Evolutionary conservation across 1,140 invertebrate genomes (phyloP), one percentile per base, ranked within the genome.

Genomic region (Pogonognathellus flavescens): DNA sequence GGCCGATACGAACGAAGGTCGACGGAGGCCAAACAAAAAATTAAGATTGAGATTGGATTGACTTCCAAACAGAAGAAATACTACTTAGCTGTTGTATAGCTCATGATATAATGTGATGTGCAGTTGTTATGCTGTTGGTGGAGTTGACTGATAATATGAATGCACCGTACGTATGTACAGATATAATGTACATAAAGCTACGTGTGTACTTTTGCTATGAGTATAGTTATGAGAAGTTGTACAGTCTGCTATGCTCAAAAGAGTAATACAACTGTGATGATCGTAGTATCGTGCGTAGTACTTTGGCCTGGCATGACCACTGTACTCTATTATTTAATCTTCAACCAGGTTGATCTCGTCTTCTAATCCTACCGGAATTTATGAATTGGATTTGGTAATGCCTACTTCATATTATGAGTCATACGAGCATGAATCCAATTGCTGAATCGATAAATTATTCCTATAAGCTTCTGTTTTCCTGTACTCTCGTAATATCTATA

Each of bases 1-100:
- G 31, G 14, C 70, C 25, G 70, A 76, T 76, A 76, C 14, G 41
- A 41, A 50, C 31, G 70, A 76, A 76, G 70, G 70, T 76, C 70
- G 70, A 76, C 25, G 70, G 70, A 76, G 70, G 70, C 70, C 70
- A 76, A 76, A 76, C 70, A 76, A 76, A 76, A 76, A 76, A 76
- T 76, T 76, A 76, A 76, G 70, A 76, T 76, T 76, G 31, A 76
- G 70, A 76, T 76, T 76, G 41, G 70, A 66, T 66, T 66, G 62
- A 66, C 62, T 66, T 66, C 20, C 70, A 76, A 76, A 76, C 70
- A 49, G 2, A 41, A 18, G 70, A 76, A 76, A 41, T 76, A 76
- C 25, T 76, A 76, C 70, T 49, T 76, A 76, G 31, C 41, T 14
- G 41, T 76, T 76, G 41, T 16, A 18, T 76, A n/a, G 11, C 4